Percentiles rank a stretch among this genome's conserved stretches.
Evolutionary conservation across 2,113 vertebrate genomes (phyloP).

Genomic region (pig (Sus scrofa)): DNA sequence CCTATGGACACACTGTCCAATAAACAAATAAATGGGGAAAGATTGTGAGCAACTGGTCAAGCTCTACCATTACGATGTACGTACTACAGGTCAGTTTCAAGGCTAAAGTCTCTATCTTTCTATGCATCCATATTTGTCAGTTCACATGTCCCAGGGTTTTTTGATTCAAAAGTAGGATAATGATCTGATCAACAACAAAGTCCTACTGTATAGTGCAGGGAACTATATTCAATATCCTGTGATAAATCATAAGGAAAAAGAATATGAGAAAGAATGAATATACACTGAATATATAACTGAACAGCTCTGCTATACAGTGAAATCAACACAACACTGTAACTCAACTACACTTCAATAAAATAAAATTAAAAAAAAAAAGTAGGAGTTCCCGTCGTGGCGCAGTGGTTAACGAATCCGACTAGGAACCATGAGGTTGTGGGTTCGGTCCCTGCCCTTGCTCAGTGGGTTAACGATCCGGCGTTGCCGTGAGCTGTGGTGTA

Average conservation of each 20-base stretch:
- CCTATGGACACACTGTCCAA: too few species aligned
- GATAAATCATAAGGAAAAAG: not conserved
- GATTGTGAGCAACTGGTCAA: not conserved
- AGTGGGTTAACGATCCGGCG: too few species aligned
- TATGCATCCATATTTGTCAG: not conserved
- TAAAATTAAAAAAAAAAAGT: too few species aligned
- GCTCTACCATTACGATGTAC: fast-evolving
- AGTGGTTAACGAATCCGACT: too few species aligned
- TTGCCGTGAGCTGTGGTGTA: too few species aligned
- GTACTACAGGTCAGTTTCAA: not conserved
- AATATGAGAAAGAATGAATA: not conserved
- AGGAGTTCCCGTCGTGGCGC: too few species aligned
- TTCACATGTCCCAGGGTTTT: not conserved
- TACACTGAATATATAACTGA: not conserved
- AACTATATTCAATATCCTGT: too few species aligned
- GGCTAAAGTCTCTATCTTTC: not conserved
- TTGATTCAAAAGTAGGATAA: not conserved
- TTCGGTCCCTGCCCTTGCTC: too few species aligned
- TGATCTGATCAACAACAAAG: not conserved
- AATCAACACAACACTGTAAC: not conserved
- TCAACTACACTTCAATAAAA: not conserved
- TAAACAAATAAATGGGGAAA: not conserved
- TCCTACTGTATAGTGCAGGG: too few species aligned
- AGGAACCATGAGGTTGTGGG: too few species aligned
- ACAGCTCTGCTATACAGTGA: not conserved